These are phyloP conservation scores for Ciona savignyi DNA, from an alignment of 23 tunicate genomes.

Conservation along the genomic window DNA sequence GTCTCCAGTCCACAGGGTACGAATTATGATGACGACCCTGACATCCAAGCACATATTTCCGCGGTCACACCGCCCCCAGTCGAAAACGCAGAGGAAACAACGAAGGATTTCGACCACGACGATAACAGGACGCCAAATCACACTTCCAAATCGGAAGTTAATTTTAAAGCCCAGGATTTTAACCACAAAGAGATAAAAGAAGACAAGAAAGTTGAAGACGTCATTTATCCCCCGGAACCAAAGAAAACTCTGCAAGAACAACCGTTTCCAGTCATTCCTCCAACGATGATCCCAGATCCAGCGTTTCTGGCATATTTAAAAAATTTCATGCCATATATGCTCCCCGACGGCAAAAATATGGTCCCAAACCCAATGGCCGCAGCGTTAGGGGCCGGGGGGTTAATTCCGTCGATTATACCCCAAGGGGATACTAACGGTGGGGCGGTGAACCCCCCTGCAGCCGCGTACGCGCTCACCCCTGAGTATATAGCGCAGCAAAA, in stretches of 20 bases:
- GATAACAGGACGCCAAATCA: constrained; percentile 6
- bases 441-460: background rate
- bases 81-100: background rate
- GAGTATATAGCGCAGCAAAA: background rate
- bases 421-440: background rate
- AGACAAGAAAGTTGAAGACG: background rate
- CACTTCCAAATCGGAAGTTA: background rate
- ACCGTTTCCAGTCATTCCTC: background rate
- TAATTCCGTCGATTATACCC: background rate
- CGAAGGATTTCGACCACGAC: background rate
- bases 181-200: background rate
- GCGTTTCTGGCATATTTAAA: background rate
- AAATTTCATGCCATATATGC: background rate
- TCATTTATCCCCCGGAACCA: background rate
- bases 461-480: background rate
- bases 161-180: background rate
- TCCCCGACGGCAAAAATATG: background rate
- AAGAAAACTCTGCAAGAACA: background rate
- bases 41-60: constrained; percentile 22
- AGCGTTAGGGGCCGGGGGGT: background rate
- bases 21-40: constrained; percentile 1
- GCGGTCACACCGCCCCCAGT: background rate
- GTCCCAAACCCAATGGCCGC: background rate
- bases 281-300: background rate
- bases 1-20: background rate